Base-by-base conservation (phyloP, 2,888 invertebrate genomes). In the Prosopocoilus inquinatus region DNA sequence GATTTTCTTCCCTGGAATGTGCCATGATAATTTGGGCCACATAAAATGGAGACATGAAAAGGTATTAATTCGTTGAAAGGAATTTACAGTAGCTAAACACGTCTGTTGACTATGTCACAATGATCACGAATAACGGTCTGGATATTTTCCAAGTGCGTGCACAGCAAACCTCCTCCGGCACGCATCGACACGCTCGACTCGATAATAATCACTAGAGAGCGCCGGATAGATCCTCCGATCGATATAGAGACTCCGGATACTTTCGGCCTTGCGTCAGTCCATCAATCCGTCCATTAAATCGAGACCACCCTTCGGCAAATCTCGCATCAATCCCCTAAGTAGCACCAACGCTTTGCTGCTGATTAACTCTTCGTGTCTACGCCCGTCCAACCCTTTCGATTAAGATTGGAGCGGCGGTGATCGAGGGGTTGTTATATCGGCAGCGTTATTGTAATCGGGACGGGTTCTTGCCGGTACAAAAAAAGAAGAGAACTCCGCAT, bases 121-220 rank as follows among this genome's bases (percentile, higher is more conserved):
- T 34, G 16, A 54, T 43, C 54, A 54, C 54, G 54, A 50, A 38
- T 50, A 34, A 50, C 49, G 50, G 45, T 32, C 50, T 55, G 55
- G 55, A 44, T 45, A 28, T 11, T 9, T 43, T 50, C 55, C 55
- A 55, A 34, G 47, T 49, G 43, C n/a, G 33, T 38, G 48, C 16
- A 15, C 41, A 44, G 34, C 43, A 50, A 41, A 12, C 9, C 34
- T 49, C 48, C 36, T 28, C 33, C 34, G 15, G 36, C 46, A 45
- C 36, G 38, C 45, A 15, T 39, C 41, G 39, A 50, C 46, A 50
- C 50, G 43, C 45, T 32, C 45, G 46, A 50, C 50, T 55, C 38
- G 55, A 55, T 55, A 45, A 45, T 38, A 55, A 55, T 55, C 55
- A 41, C 39, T 44, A 44, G 3, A 28, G 20, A 28, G 20, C 20